Percentiles rank a stretch among this genome's conserved stretches.
These are phyloP conservation scores for Pinna nobilis DNA, from an alignment of 1,140 invertebrate species.

Conservation along the genomic window DNA sequence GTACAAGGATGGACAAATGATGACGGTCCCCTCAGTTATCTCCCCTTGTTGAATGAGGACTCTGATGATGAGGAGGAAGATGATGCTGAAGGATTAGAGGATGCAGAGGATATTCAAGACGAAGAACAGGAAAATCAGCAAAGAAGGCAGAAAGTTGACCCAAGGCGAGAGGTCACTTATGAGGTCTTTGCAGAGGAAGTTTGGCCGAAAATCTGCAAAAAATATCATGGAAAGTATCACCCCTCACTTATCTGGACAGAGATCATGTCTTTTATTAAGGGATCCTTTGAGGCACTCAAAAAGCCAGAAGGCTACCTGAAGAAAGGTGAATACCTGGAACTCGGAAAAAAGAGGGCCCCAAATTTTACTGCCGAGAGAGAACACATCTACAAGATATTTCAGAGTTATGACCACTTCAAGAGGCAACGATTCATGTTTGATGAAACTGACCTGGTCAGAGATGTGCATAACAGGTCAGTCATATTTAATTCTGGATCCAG, in stretches of 20 bases:
- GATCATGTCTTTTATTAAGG: constrained; percentile 68
- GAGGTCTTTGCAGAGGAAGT: constrained; percentile 63
- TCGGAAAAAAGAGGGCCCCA: constrained; percentile 65
- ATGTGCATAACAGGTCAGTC: constrained; percentile 40
- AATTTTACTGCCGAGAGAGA: constrained; percentile 61
- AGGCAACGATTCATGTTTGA: constrained; percentile 60
- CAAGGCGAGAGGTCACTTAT: constrained; percentile 64
- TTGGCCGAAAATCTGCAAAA: constrained; percentile 63
- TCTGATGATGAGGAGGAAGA: constrained; percentile 38
- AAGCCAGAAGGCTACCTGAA: constrained; percentile 50
- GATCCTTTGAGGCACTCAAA: constrained; percentile 60
- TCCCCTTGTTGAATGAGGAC: constrained; percentile 50
- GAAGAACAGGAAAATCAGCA: constrained; percentile 22
- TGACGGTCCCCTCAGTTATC: constrained; percentile 51
- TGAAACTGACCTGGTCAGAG: constrained; percentile 62
- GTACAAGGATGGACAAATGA: constrained; percentile 59
- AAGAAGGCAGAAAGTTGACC: constrained; percentile 31
- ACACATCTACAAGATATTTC: constrained; percentile 57
- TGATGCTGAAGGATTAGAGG: constrained; percentile 13
- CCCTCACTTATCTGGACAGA: constrained; percentile 67
- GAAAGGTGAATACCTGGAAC: constrained; percentile 52
- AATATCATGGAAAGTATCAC: constrained; percentile 53
- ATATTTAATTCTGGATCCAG: no score
- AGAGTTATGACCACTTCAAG: constrained; percentile 51
- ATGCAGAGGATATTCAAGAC: constrained; percentile 23